Evolutionary conservation across 2,797 vertebrate genomes (phyloP), one percentile per base, ranked within the genome.

Genomic region (Fringilla coelebs): DNA sequence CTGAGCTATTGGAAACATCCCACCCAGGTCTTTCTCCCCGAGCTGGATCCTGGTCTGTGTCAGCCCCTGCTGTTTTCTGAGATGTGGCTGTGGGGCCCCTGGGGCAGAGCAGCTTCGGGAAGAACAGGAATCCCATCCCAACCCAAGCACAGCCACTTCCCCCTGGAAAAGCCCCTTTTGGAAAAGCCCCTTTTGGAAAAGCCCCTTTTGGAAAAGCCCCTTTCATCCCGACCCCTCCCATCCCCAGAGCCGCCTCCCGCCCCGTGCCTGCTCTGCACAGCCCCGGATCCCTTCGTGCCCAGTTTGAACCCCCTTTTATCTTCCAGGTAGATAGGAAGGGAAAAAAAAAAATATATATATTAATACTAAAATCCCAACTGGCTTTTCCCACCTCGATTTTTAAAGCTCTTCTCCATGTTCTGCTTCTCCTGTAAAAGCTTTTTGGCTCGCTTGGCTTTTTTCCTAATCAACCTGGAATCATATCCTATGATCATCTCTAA

Each of bases 381-480:
- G 41, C 74, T 88, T 92, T 88, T 58, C 78, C 93, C 85, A 87
- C 88, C 65, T 78, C 22, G 13, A 62, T 45, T 95, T 80, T 52
- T 81, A 82, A 91, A 94, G 79, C 65, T 70, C 92, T 92, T 95
- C 73, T 92, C 96, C 70, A 10, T 46, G 72, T 94, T 89, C 93
- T 48, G 96, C 96, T 96, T 63, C 70, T 78, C 92, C 95, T 90
- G 84, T 89, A 85, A 83, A 96, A 96, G 96, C 96, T 97, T 93
- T 96, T 96, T 89, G n/a, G 94, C 97, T 97, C 67, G 97, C 97
- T 97, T 96, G 87, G 95, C 97, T 97, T 98, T 46, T 96, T 96
- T 93, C 96, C 94, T 95, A 93, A 97, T 97, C 95, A 92, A 95
- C 95, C 94, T 96, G 95, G 96, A 97, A 97, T 96, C 95, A 67